Conservation (phyloP, 2,888 invertebrate species). For the Pardosa pseudoannulata region DNA sequence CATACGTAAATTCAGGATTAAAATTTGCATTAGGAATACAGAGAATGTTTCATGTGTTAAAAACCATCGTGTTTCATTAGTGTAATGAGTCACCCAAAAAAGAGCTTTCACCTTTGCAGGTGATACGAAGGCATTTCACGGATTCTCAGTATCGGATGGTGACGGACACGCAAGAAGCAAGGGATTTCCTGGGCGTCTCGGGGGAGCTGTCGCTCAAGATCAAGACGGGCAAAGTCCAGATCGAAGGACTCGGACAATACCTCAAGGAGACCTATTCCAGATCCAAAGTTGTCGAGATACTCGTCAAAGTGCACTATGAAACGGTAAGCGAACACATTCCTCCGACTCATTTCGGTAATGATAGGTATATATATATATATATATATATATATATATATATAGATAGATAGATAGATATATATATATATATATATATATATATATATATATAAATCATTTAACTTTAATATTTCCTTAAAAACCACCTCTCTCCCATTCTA, state of each 20-base stretch:
- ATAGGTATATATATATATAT: too few relatives aligned
- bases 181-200: conserved; percentile 62
- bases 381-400: too few relatives aligned
- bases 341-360: background rate
- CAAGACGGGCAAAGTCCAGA: conserved; percentile 56
- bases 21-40: too few relatives aligned
- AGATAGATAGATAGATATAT: too few relatives aligned
- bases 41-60: too few relatives aligned
- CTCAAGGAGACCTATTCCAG: conserved; percentile 50
- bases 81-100: too few relatives aligned
- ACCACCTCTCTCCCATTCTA: too few relatives aligned
- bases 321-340: conserved; percentile 61
- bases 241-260: conserved; percentile 67
- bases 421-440: too few relatives aligned
- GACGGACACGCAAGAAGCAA: conserved; percentile 54
- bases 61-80: too few relatives aligned
- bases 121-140: conserved; percentile 53
- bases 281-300: conserved; percentile 63
- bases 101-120: conserved; percentile 17
- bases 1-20: too few relatives aligned
- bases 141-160: conserved; percentile 66
- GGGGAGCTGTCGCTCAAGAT: conserved; percentile 65
- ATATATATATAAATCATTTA: too few relatives aligned
- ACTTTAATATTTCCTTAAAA: too few relatives aligned
- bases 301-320: conserved; percentile 71